These are phyloP conservation scores for Vombatus ursinus DNA, from an alignment of 2,113 vertebrate species.

Conservation along the genomic window DNA sequence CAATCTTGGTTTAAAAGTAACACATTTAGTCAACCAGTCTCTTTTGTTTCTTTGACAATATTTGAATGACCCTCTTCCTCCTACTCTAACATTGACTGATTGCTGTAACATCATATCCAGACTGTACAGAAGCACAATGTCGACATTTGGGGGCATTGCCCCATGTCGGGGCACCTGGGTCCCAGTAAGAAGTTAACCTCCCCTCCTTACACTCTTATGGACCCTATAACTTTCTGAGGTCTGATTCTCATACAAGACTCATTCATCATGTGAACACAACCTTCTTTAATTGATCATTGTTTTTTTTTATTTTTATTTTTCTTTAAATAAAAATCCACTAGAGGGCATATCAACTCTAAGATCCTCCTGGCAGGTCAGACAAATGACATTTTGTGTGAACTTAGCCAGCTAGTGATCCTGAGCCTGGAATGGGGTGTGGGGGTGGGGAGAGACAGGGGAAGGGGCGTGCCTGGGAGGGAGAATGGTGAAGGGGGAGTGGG, in stretches of 20 bases:
- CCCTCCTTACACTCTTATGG: not conserved
- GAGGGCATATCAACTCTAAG: constrained; percentile 73
- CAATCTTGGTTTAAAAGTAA: not conserved
- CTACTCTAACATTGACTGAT: not conserved
- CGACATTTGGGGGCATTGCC: not conserved
- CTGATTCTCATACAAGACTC: not conserved
- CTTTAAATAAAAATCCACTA: constrained; percentile 70
- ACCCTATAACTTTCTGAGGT: not conserved
- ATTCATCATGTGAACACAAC: not conserved
- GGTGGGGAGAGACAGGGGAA: not conserved
- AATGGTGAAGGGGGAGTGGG: not conserved
- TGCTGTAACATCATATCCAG: not conserved
- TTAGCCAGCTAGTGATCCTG: not conserved
- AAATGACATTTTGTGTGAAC: constrained; percentile 56
- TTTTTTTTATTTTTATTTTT: constrained; percentile 34
- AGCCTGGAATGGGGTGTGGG: constrained; percentile 24
- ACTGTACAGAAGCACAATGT: not conserved
- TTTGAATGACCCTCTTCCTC: not conserved
- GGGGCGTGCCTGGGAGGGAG: constrained; percentile 23
- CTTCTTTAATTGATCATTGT: constrained; percentile 18
- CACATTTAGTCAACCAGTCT: not conserved
- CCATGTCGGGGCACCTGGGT: not conserved
- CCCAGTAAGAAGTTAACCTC: not conserved
- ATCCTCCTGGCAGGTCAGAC: constrained; percentile 55
- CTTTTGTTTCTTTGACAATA: not conserved